These are phyloP conservation scores for Orchesella flavescens DNA, from an alignment of 2,888 invertebrate species.

Conservation along the genomic window DNA sequence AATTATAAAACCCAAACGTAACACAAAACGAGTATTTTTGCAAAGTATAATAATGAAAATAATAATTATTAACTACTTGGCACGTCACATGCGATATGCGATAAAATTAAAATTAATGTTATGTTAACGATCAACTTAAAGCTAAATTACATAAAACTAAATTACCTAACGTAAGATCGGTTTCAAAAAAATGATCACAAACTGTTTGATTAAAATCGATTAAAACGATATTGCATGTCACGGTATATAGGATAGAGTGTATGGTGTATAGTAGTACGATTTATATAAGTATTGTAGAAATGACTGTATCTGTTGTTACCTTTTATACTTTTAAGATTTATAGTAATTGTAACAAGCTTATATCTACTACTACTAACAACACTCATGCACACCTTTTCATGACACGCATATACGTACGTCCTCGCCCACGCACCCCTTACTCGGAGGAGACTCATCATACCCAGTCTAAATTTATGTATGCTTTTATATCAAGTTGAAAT, in stretches of 20 bases:
- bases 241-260: constrained; percentile 1
- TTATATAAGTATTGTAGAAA: background rate
- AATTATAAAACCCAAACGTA: constrained; percentile 8
- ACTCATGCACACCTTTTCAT: background rate
- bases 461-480: constrained; percentile 46
- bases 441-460: constrained; percentile 52
- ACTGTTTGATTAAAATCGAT: constrained; percentile 38
- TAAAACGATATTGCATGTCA: constrained; percentile 9
- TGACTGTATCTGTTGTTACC: background rate
- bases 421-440: constrained; percentile 8
- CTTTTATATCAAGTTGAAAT: constrained; percentile 14
- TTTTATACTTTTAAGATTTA: background rate
- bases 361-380: constrained; percentile 1
- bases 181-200: constrained; percentile 34
- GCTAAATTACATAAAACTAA: constrained; percentile 16
- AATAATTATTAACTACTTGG: constrained; percentile 27
- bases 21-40: constrained; percentile 21
- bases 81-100: background rate
- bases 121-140: constrained; percentile 10
- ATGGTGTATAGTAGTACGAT: background rate
- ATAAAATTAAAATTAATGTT: background rate
- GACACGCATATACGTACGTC: background rate
- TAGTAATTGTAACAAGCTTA: background rate
- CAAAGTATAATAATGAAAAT: constrained; percentile 18
- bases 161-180: background rate